These are phyloP conservation scores for Barnardius zonarius DNA, from an alignment of 2,113 vertebrate species.

Conservation along the genomic window DNA sequence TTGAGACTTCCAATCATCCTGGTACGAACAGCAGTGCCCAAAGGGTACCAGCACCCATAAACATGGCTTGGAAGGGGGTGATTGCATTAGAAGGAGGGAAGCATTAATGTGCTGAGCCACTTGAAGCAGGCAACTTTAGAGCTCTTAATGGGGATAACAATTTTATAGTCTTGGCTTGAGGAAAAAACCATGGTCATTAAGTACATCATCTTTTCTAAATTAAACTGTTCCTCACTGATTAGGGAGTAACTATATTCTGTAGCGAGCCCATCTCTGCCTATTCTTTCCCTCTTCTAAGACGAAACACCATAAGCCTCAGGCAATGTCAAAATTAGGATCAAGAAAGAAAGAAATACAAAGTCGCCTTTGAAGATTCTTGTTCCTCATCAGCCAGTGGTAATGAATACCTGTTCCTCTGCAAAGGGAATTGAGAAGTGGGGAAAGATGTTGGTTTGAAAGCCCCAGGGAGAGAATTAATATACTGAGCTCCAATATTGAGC, in stretches of 20 bases:
- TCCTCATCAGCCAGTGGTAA: background rate
- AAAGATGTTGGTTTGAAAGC: background rate
- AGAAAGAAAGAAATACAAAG: background rate
- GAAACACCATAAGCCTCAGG: background rate
- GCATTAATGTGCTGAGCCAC: background rate
- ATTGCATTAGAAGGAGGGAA: background rate
- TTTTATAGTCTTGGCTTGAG: background rate
- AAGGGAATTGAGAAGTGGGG: background rate
- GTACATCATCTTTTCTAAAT: background rate
- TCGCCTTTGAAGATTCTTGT: background rate
- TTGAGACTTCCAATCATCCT: background rate
- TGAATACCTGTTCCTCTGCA: background rate
- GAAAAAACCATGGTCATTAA: background rate
- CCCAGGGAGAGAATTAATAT: background rate
- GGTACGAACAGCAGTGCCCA: background rate
- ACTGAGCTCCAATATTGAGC: background rate
- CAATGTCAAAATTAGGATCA: background rate
- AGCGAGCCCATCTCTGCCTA: background rate
- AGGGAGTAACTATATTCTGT: background rate
- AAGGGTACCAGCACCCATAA: background rate
- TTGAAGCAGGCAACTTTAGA: background rate
- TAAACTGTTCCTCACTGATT: background rate
- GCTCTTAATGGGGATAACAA: conserved; percentile 1
- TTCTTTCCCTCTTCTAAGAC: background rate
- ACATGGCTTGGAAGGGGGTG: background rate